A percentile compares a stretch with the other conserved stretches of the same genome.
These are phyloP conservation scores for Tanytarsus gracilentus DNA, from an alignment of 2,888 invertebrate genomes.

Conservation along the genomic window DNA sequence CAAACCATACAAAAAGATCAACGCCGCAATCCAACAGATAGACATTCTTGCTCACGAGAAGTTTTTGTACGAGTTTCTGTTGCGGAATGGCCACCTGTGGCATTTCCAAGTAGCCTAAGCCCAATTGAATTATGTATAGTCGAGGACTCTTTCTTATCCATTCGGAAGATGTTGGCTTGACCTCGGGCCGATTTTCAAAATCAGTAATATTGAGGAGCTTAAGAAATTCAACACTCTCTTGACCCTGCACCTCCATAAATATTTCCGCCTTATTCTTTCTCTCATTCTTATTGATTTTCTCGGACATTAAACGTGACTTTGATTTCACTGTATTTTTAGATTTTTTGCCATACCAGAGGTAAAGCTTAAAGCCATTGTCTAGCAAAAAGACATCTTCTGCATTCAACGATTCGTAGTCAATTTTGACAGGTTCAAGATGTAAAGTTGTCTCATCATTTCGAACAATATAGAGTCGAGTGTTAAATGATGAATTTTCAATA, in stretches of 20 bases:
- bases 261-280: slow-evolving; percentile 91
- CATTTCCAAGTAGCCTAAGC: slow-evolving; percentile 96
- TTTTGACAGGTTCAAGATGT: slow-evolving; percentile 79
- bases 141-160: slow-evolving; percentile 49
- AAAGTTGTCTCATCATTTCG: slow-evolving; percentile 80
- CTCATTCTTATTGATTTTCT: slow-evolving; percentile 98
- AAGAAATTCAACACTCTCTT: slow-evolving; percentile 83
- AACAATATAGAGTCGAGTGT: slow-evolving; percentile 76
- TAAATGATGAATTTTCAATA: slow-evolving; percentile 82
- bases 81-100: slow-evolving; percentile 82
- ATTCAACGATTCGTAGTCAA: slow-evolving; percentile 67
- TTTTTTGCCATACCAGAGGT: slow-evolving; percentile 72
- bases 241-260: slow-evolving; percentile 68
- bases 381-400: slow-evolving; percentile 85
- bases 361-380: slow-evolving; percentile 77
- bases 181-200: slow-evolving; percentile 45
- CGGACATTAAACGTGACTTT: slow-evolving; percentile 69
- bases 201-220: slow-evolving; percentile 52
- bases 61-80: slow-evolving; percentile 62
- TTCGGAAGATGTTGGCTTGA: slow-evolving; percentile 35
- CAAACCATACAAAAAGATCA: slow-evolving; percentile 97
- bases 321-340: slow-evolving; percentile 84
- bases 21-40: slow-evolving; percentile 91
- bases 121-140: slow-evolving; percentile 89
- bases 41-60: slow-evolving; percentile 83